Conservation (phyloP, 2,113 vertebrate species). For the Ailuropoda melanoleuca region DNA sequence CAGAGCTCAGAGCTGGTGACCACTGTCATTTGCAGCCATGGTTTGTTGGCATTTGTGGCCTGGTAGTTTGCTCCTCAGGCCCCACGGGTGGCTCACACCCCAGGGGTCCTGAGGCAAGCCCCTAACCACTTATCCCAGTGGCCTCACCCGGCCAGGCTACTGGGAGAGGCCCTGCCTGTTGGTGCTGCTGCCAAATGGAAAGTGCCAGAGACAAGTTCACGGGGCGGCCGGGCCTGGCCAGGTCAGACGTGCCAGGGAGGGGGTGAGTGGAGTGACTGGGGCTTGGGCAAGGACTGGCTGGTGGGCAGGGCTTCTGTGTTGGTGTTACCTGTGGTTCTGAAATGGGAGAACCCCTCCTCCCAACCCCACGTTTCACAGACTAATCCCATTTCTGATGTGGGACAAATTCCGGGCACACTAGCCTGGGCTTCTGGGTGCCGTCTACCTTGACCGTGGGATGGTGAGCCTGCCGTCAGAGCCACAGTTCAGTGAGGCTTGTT, state of each 20-base stretch:
- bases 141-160: not conserved
- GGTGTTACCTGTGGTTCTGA: rapidly evolving
- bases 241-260: not conserved
- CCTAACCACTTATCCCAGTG: rapidly evolving
- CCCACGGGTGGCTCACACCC: not conserved
- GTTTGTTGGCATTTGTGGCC: not conserved
- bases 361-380: too few species aligned
- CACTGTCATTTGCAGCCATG: rapidly evolving
- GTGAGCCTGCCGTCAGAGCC: not conserved
- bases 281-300: rapidly evolving
- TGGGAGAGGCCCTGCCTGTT: too few species aligned
- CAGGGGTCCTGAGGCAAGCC: rapidly evolving
- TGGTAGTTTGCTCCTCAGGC: rapidly evolving
- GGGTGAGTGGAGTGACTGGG: rapidly evolving
- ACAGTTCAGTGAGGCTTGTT: not conserved
- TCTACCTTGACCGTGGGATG: not conserved
- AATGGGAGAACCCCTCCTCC: rapidly evolving
- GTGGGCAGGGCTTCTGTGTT: not conserved
- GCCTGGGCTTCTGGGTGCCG: rapidly evolving
- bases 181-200: not conserved
- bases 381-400: rapidly evolving
- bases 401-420: too few species aligned
- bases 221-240: not conserved
- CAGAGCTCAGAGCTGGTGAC: not conserved
- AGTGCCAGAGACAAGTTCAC: too few species aligned